These are phyloP conservation scores for Agapostemon virescens DNA, from an alignment of 2,888 invertebrate species.

Conservation along the genomic window DNA sequence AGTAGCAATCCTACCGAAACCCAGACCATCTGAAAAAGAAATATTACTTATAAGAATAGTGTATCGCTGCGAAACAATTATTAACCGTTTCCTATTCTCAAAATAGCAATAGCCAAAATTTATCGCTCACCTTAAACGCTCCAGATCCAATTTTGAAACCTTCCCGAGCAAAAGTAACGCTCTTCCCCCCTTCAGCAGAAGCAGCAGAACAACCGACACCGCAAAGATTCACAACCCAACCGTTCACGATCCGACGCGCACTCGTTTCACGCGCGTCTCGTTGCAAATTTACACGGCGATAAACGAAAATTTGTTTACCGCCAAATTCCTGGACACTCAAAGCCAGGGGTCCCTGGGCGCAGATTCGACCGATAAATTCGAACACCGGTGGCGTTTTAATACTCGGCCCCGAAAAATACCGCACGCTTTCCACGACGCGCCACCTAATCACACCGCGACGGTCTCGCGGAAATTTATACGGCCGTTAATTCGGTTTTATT, in stretches of 20 bases:
- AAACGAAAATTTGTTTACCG: slow-evolving; percentile 33
- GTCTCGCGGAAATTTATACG: slow-evolving; percentile 4
- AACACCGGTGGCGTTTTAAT: neutral
- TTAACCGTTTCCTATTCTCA: no score
- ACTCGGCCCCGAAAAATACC: neutral
- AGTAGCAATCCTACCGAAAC: no score
- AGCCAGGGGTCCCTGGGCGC: neutral
- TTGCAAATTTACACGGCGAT: neutral
- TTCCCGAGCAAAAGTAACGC: no score
- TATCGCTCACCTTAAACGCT: no score
- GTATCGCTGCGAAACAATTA: no score
- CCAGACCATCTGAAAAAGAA: no score
- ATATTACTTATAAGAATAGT: no score
- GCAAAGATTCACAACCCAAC: neutral
- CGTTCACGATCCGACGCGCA: neutral
- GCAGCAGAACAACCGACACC: no score
- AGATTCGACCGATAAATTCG: neutral
- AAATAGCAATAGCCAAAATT: no score
- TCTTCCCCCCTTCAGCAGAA: no score
- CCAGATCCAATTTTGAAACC: no score
- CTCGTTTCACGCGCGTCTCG: slow-evolving; percentile 1
- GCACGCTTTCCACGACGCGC: neutral
- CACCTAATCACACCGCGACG: neutral
- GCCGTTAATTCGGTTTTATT: neutral
- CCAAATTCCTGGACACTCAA: slow-evolving; percentile 15